phyloP scores from a whole-genome alignment of 1,140 invertebrate genomes.

The Ceratina calcarata region DNA sequence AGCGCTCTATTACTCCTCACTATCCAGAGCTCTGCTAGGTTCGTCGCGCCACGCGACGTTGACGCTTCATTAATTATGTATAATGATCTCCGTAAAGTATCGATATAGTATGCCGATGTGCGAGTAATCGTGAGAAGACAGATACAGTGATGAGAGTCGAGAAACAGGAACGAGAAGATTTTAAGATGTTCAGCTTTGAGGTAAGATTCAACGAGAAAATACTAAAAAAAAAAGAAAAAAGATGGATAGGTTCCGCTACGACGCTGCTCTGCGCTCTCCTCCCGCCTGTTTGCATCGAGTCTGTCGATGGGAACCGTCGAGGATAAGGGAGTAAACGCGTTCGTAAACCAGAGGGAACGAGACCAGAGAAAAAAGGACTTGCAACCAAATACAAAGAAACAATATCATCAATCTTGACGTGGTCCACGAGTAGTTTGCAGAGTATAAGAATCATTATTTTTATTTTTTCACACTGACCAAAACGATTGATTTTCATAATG shows the following conservation, averaged over 20 bases:
- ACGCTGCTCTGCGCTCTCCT: constrained; percentile 38
- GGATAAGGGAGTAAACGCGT: constrained; percentile 32
- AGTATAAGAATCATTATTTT: constrained; percentile 70
- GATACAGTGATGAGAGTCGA: background rate
- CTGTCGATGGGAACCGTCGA: background rate
- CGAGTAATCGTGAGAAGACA: background rate
- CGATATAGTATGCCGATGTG: background rate
- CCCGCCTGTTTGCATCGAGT: constrained; percentile 40
- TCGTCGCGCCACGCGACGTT: constrained; percentile 36
- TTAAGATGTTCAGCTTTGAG: background rate
- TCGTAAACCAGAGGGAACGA: constrained; percentile 27
- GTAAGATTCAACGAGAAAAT: background rate
- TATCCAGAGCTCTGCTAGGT: constrained; percentile 51
- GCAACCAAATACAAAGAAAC: constrained; percentile 68
- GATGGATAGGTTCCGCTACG: background rate
- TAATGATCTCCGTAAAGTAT: background rate
- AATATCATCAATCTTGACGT: constrained; percentile 71
- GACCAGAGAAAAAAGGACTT: constrained; percentile 21
- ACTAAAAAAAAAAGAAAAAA: background rate
- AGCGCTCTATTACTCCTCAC: constrained; percentile 32
- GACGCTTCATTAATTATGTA: constrained; percentile 5
- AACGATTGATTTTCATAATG: constrained; percentile 71
- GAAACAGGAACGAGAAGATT: background rate
- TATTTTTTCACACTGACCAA: constrained; percentile 74
- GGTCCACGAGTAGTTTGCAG: constrained; percentile 75